Evolutionary conservation across 1,140 invertebrate species (phyloP).

Genomic region (Atopsyche davidsoni): DNA sequence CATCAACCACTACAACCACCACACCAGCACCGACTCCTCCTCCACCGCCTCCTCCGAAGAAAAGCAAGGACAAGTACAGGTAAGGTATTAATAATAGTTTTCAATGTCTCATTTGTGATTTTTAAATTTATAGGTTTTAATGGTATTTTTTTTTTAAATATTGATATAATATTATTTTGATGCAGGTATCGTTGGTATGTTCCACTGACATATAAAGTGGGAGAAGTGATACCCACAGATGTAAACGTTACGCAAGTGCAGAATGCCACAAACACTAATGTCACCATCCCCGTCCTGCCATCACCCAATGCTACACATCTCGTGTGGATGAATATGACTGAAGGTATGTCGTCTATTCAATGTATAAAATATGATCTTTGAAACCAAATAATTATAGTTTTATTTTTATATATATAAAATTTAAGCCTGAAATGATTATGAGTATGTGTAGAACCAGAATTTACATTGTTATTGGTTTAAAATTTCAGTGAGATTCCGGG

Average conservation of each 20-base stretch:
- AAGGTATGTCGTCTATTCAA: too few species aligned
- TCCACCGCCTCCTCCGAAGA: slow-evolving; percentile 13
- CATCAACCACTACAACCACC: slow-evolving; percentile 10
- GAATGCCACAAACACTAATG: slow-evolving; percentile 38
- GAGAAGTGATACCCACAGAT: too few species aligned
- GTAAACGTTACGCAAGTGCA: not conserved
- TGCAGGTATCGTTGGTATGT: slow-evolving; percentile 67
- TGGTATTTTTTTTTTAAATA: not conserved
- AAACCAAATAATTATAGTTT: not conserved
- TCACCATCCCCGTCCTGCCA: too few species aligned
- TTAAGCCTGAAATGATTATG: not conserved
- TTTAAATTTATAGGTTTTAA: not conserved
- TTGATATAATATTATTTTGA: slow-evolving; percentile 12
- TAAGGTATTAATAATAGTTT: not conserved
- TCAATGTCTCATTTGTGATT: not conserved
- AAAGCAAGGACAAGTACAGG: slow-evolving; percentile 21
- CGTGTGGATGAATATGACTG: slow-evolving; percentile 71
- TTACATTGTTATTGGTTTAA: too few species aligned
- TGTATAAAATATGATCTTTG: too few species aligned
- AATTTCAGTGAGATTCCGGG: slow-evolving; percentile 34
- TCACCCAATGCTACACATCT: slow-evolving; percentile 37
- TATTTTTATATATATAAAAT: not conserved
- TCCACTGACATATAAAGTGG: slow-evolving; percentile 62
- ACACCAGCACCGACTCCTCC: slow-evolving; percentile 8
- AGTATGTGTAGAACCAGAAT: not conserved